Conservation (phyloP, 2,888 invertebrate genomes). For the Pherbina coryleti region DNA sequence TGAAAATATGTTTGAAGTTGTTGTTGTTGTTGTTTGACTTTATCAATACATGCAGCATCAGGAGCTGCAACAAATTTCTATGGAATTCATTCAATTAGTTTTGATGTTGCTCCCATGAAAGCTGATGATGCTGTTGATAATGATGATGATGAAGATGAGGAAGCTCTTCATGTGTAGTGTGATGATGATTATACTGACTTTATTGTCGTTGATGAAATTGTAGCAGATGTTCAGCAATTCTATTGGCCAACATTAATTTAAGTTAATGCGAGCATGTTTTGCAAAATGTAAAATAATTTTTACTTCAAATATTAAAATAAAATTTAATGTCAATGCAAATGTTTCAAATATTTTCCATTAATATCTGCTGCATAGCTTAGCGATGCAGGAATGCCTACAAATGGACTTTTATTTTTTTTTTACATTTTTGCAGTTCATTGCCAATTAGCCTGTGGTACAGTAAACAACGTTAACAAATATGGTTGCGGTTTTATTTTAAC, state of each 20-base stretch:
- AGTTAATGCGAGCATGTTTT: background rate
- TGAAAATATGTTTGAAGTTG: slow-evolving; percentile 1
- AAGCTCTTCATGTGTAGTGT: background rate
- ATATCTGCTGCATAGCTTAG: background rate
- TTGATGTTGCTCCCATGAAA: slow-evolving; percentile 49
- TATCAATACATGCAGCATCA: slow-evolving; percentile 31
- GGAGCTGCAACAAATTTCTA: slow-evolving; percentile 20
- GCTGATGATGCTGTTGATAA: background rate
- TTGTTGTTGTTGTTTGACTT: slow-evolving; percentile 8
- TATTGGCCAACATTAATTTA: background rate
- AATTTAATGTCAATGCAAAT: background rate
- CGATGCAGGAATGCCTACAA: too few species aligned
- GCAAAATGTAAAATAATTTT: background rate
- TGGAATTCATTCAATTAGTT: slow-evolving; percentile 63
- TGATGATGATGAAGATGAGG: background rate
- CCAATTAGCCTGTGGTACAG: background rate
- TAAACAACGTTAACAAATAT: background rate
- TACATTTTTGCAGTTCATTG: background rate
- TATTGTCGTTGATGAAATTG: background rate
- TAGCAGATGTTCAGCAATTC: background rate
- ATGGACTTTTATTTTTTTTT: too few species aligned
- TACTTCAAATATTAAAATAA: background rate
- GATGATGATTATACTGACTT: background rate
- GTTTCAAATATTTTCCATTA: background rate
- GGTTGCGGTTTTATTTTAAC: background rate